These are phyloP conservation scores for Cyphomyrus plagiostoma DNA, from an alignment of 2,113 vertebrate genomes.

Conservation along the genomic window DNA sequence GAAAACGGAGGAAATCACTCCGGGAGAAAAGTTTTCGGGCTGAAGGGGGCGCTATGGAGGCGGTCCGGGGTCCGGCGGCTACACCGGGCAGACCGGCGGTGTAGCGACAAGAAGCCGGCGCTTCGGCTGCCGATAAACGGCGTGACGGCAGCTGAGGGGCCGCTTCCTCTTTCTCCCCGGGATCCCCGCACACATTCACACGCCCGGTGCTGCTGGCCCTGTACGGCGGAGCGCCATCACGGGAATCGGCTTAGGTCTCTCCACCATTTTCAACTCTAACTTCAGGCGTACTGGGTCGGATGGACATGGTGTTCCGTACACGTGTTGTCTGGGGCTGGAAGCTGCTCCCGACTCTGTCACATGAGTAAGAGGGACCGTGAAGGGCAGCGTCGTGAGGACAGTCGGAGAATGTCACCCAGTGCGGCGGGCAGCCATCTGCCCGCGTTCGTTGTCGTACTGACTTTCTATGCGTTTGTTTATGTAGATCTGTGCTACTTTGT, in stretches of 20 bases:
- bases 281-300: not conserved
- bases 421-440: not conserved
- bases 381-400: not conserved
- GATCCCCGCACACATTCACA: not conserved
- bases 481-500: not conserved
- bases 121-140: not conserved
- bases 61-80: not conserved
- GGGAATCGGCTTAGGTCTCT: not conserved
- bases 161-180: not conserved
- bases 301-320: not conserved
- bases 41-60: slow-evolving; percentile 42
- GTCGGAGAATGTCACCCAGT: not conserved
- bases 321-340: not conserved
- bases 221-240: not conserved
- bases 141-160: not conserved
- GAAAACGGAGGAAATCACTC: slow-evolving; percentile 42
- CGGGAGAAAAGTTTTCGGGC: slow-evolving; percentile 41
- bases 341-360: not conserved
- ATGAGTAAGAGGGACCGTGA: not conserved
- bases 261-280: not conserved
- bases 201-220: not conserved
- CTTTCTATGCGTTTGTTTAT: not conserved
- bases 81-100: not conserved
- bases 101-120: not conserved
- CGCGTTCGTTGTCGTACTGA: not conserved